These are phyloP conservation scores for Diplodus puntazzo DNA, from an alignment of 2,797 vertebrate species.

Conservation along the genomic window DNA sequence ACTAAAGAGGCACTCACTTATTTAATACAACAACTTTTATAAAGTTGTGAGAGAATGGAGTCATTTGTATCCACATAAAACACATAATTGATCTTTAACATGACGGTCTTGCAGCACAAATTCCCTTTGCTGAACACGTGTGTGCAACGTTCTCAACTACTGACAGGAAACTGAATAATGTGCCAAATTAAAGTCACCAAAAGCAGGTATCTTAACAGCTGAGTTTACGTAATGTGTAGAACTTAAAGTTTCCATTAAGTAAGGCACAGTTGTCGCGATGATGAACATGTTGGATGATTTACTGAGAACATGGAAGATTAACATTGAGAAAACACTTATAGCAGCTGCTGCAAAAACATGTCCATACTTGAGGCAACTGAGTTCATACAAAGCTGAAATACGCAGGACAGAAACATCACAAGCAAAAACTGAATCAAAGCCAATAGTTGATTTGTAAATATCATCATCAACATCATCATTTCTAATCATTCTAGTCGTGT, in stretches of 20 bases:
- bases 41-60: constrained; percentile 46
- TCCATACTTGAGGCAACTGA: constrained; percentile 58
- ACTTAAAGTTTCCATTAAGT: background rate
- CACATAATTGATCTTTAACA: constrained; percentile 29
- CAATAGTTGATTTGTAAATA: constrained; percentile 46
- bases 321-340: constrained; percentile 18
- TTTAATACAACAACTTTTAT: too few relatives aligned
- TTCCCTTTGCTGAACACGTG: constrained; percentile 74
- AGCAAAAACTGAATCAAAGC: constrained; percentile 39
- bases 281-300: constrained; percentile 19
- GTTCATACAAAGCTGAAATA: constrained; percentile 62
- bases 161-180: constrained; percentile 3
- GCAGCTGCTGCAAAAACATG: constrained; percentile 70
- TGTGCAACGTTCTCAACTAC: constrained; percentile 21
- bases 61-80: constrained; percentile 51
- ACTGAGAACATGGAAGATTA: constrained; percentile 18
- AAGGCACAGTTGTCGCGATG: constrained; percentile 34
- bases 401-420: constrained; percentile 49
- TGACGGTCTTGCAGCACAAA: constrained; percentile 69
- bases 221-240: constrained; percentile 17
- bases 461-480: too few relatives aligned
- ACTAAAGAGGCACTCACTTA: too few relatives aligned
- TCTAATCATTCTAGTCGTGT: too few relatives aligned
- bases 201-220: background rate
- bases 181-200: background rate